Evolutionary conservation across 2,888 invertebrate species (phyloP), one percentile per base, ranked within the genome.

Genomic region (Digitonthophagus gazella): DNA sequence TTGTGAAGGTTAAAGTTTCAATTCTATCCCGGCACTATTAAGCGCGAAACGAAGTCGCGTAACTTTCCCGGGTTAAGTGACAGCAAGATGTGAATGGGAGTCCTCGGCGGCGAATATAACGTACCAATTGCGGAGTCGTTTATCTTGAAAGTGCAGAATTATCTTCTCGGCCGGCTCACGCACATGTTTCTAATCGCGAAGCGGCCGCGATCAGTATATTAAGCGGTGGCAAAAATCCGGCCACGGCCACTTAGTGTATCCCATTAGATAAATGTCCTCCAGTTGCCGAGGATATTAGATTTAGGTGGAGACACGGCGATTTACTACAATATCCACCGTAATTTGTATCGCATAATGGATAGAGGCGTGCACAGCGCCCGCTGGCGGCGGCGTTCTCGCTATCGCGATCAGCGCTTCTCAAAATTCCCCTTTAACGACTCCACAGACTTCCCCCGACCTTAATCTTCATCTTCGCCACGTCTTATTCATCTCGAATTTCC

Each of bases 191-290:
- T 44, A 44, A 44, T 44, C 28, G 28, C 28, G 28, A 44, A 3
- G 28, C 28, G 28, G 28, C 28, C 28, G 28, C 28, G 28, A 44
- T 44, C 28, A 3, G 28, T 44, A 44, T 44, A 44, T 44, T 44
- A 44, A 44, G 28, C 28, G 28, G 28, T 44, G 28, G 28, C 28
- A 44, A 44, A 44, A 44, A 44, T 44, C 28, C 28, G 28, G 18
- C 61, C 61, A 61, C 64, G 57, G 56, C 58, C 68, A 57, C 15
- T 57, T 57, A 58, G 54, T 61, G 61, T 61, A 44, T 67, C 6
- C 61, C 44, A 58, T 67, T 67, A 67, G 61, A 67, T 44, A 58
- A 58, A 67, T 28, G 61, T 61, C 61, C 61, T 18, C 19, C 61
- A n/a, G 19, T 61, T 61, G 18, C 61, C 18, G 61, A 18, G 28